A percentile compares a stretch with the other conserved stretches of the same genome.
These are phyloP conservation scores for Aspidoscelis tigris DNA, from an alignment of 2,113 vertebrate genomes.

Conservation along the genomic window DNA sequence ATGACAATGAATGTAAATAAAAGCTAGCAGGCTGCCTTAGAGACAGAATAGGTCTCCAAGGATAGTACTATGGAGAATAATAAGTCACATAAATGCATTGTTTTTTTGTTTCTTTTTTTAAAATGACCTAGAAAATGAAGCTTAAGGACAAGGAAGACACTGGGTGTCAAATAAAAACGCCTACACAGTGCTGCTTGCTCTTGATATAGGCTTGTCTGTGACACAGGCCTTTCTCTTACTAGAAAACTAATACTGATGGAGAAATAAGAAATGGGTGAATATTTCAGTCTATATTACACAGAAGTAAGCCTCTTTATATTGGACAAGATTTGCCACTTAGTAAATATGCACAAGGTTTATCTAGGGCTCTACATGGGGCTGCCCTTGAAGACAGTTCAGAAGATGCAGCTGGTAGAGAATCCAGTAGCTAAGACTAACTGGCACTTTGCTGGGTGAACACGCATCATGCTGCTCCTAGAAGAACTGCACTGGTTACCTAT, in stretches of 20 bases:
- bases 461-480: too few relatives aligned
- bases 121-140: conserved; percentile 1
- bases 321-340: background rate
- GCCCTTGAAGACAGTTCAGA: too few relatives aligned
- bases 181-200: background rate
- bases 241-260: conserved; percentile 3
- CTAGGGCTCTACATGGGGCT: background rate
- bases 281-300: background rate
- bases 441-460: too few relatives aligned
- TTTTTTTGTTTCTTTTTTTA: background rate
- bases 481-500: too few relatives aligned
- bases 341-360: background rate
- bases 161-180: background rate
- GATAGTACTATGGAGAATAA: conserved; percentile 27
- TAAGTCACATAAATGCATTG: conserved; percentile 13
- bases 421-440: too few relatives aligned
- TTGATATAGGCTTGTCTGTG: background rate
- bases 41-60: conserved; percentile 18
- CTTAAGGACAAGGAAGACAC: conserved; percentile 11
- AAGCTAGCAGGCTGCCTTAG: conserved; percentile 26
- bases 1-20: conserved; percentile 29
- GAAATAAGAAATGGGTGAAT: conserved; percentile 11
- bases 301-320: background rate
- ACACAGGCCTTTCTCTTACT: background rate
- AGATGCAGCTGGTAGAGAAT: too few relatives aligned